Conservation (phyloP, 2,888 invertebrate species). For the Diaprepes abbreviatus region DNA sequence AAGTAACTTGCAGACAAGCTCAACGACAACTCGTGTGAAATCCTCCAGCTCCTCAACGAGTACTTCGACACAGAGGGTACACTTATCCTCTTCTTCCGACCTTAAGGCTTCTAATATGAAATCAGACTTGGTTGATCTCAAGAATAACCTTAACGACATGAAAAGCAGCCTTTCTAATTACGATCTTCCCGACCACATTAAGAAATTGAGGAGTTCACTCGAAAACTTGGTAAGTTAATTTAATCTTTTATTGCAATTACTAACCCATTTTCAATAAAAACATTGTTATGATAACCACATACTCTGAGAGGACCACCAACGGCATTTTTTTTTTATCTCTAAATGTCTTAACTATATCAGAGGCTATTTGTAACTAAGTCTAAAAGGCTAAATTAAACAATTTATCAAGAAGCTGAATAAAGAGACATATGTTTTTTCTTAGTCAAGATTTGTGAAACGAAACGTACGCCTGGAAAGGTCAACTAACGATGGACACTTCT, state of each 20-base stretch:
- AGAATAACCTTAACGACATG: slow-evolving; percentile 90
- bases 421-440: slow-evolving; percentile 24
- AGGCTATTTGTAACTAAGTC: neutral
- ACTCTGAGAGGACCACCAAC: slow-evolving; percentile 12
- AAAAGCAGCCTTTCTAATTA: slow-evolving; percentile 71
- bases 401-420: neutral
- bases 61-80: slow-evolving; percentile 60
- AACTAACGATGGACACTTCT: neutral
- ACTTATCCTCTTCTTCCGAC: slow-evolving; percentile 71
- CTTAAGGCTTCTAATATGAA: slow-evolving; percentile 87
- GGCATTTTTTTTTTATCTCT: neutral
- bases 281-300: neutral
- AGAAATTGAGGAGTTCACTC: slow-evolving; percentile 76
- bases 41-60: slow-evolving; percentile 71
- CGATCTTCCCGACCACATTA: slow-evolving; percentile 50
- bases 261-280: neutral
- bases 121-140: slow-evolving; percentile 82
- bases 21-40: slow-evolving; percentile 71
- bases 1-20: slow-evolving; percentile 71
- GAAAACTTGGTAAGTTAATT: slow-evolving; percentile 76
- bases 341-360: too few species aligned
- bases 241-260: too few species aligned
- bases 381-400: neutral
- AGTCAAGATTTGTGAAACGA: slow-evolving; percentile 37
- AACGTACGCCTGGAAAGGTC: slow-evolving; percentile 17